phyloP scores from a whole-genome alignment of 2,113 vertebrate genomes.

The Tiliqua scincoides region DNA sequence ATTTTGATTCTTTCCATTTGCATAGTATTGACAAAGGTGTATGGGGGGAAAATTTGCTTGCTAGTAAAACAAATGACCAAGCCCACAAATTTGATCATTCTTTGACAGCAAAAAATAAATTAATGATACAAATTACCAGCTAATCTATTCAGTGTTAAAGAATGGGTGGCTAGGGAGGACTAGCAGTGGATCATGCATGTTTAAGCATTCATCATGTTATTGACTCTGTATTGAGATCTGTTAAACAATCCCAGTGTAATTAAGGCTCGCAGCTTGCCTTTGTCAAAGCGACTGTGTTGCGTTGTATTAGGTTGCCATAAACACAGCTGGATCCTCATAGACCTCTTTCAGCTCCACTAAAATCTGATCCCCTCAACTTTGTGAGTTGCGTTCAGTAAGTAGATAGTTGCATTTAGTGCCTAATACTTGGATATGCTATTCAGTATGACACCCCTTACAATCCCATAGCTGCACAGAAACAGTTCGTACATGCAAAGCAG shows the following conservation, averaged over 20 bases:
- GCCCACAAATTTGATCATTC: slow-evolving; percentile 39
- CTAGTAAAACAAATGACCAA: slow-evolving; percentile 25
- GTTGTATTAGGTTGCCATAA: slow-evolving; percentile 26
- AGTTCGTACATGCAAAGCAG: too few species aligned
- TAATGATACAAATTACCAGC: slow-evolving; percentile 32
- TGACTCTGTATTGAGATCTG: slow-evolving; percentile 44
- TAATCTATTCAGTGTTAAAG: slow-evolving; percentile 36
- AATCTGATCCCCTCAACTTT: slow-evolving; percentile 42
- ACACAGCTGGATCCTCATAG: slow-evolving; percentile 24
- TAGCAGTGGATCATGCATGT: slow-evolving; percentile 13
- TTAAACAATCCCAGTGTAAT: slow-evolving; percentile 41
- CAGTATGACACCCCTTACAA: too few species aligned
- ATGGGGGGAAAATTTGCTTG: slow-evolving; percentile 6
- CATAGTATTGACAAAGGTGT: slow-evolving; percentile 9
- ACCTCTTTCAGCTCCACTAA: slow-evolving; percentile 37
- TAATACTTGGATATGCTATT: too few species aligned
- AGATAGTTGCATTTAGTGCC: too few species aligned
- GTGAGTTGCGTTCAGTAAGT: slow-evolving; percentile 35
- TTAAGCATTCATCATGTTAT: slow-evolving; percentile 21
- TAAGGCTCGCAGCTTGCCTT: slow-evolving; percentile 46
- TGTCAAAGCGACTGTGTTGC: background rate
- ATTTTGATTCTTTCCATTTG: slow-evolving; percentile 5
- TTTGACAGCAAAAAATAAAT: slow-evolving; percentile 55
- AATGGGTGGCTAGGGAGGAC: slow-evolving; percentile 22
- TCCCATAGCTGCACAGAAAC: too few species aligned